Conservation (phyloP, 2,888 invertebrate species). For the Elegia similella region DNA sequence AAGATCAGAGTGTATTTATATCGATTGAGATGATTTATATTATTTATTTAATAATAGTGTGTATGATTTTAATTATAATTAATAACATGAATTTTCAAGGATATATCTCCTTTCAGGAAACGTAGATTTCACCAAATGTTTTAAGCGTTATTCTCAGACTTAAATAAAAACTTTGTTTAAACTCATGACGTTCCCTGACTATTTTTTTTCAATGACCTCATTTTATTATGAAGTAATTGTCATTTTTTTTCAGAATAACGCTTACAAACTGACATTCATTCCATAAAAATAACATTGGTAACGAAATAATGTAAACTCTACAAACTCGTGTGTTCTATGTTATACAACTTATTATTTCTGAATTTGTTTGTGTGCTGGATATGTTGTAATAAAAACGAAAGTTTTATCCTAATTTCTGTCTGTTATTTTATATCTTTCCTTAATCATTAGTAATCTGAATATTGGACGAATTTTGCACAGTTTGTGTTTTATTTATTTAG, state of each 20-base stretch:
- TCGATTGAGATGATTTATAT: conserved; percentile 50
- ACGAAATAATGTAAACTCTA: background rate
- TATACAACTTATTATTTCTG: background rate
- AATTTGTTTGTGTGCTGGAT: conserved; percentile 39
- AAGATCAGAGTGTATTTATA: conserved; percentile 64
- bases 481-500: too few species aligned
- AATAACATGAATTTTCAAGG: background rate
- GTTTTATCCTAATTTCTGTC: conserved; percentile 23
- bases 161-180: background rate
- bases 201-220: too few species aligned
- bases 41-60: conserved; percentile 52
- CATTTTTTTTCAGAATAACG: background rate
- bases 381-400: conserved; percentile 36
- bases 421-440: conserved; percentile 8
- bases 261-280: background rate
- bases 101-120: background rate
- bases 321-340: background rate
- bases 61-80: background rate
- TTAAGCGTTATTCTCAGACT: background rate
- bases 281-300: background rate
- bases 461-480: too few species aligned
- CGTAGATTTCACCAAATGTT: background rate
- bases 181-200: background rate
- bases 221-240: too few species aligned
- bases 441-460: too few species aligned